Evolutionary conservation across 1,140 invertebrate species (phyloP).

Genomic region (Adelges cooleyi): DNA sequence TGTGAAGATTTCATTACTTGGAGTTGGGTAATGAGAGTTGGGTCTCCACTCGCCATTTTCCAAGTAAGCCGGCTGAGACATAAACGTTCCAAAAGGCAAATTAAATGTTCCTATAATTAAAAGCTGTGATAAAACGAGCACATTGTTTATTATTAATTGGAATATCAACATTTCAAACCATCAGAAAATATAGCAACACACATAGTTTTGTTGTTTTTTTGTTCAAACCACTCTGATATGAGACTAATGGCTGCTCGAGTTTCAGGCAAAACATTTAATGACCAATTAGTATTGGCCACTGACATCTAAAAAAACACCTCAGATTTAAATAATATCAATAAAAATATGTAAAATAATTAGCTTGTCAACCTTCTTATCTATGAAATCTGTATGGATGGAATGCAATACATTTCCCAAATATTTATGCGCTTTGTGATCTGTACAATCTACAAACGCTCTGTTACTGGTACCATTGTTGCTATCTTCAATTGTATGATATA

Average conservation of each 20-base stretch:
- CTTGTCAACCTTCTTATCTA: too few relatives aligned
- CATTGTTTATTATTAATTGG: too few relatives aligned
- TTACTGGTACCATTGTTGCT: too few relatives aligned
- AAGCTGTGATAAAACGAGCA: background rate
- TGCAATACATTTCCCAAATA: too few relatives aligned
- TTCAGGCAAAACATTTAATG: background rate
- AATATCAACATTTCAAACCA: background rate
- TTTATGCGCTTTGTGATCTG: too few relatives aligned
- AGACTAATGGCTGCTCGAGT: background rate
- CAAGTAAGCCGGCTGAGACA: conserved; percentile 2
- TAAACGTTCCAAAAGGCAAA: conserved; percentile 6
- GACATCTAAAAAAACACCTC: background rate
- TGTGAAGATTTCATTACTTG: background rate
- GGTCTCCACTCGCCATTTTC: conserved; percentile 13
- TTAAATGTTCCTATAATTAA: conserved; percentile 1
- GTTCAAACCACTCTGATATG: conserved; percentile 1
- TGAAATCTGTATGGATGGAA: too few relatives aligned
- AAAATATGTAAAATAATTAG: too few relatives aligned
- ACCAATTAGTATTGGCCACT: background rate
- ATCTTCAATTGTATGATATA: background rate
- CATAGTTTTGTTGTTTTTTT: background rate
- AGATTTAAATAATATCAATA: too few relatives aligned
- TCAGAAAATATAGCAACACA: conserved; percentile 10
- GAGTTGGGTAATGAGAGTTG: background rate
- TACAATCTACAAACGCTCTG: too few relatives aligned